Conservation (phyloP, 2,797 vertebrate species). For the Cuniculus paca region DNA sequence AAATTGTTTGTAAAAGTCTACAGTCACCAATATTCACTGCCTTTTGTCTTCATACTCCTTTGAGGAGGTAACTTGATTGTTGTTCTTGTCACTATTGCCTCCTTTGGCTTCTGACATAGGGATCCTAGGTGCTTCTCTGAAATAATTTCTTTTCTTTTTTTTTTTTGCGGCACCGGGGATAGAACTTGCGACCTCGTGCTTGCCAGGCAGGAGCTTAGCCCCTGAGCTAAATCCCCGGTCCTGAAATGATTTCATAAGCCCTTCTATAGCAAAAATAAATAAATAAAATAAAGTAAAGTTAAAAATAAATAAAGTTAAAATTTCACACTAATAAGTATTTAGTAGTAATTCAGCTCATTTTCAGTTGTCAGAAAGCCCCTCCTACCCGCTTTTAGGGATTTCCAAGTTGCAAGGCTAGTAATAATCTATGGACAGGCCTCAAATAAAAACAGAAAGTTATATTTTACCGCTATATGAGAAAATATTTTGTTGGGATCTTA, state of each 20-base stretch:
- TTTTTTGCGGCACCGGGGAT: too few species aligned
- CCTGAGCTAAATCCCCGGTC: too few species aligned
- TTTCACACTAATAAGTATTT: neutral
- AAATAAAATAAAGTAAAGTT: too few species aligned
- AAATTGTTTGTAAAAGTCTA: neutral
- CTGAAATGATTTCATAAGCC: constrained; percentile 5
- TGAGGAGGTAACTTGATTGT: neutral
- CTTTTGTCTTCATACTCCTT: neutral
- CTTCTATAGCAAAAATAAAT: constrained; percentile 43
- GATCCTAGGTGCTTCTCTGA: neutral
- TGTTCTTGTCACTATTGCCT: neutral
- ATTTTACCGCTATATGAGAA: neutral
- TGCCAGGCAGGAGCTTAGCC: too few species aligned
- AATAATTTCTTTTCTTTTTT: too few species aligned
- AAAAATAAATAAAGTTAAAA: too few species aligned
- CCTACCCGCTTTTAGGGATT: neutral
- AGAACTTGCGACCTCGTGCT: too few species aligned
- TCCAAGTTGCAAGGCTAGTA: neutral
- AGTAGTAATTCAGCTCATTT: neutral
- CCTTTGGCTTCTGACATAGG: neutral
- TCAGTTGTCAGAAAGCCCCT: neutral
- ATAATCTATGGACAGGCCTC: neutral
- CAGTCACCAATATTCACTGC: too few species aligned
- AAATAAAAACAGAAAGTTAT: neutral
- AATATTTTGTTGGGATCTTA: constrained; percentile 42